Base-by-base conservation (phyloP, 2,113 vertebrate species). In the Sisor rabdophorus region DNA sequence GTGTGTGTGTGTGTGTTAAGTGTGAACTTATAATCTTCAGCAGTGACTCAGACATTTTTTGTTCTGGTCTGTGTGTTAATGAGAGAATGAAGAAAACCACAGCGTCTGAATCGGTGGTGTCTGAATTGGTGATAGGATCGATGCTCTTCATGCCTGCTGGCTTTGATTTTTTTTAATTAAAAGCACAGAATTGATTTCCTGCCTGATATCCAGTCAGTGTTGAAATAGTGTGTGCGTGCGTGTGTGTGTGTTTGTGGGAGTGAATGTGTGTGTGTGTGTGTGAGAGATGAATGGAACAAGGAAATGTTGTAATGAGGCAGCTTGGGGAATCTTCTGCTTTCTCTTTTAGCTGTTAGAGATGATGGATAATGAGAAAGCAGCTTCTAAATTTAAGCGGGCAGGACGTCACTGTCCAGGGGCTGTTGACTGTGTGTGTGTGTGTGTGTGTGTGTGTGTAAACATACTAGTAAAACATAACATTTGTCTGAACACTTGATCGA, bases 321-420 rank as follows among this genome's bases (percentile, higher is more conserved):
- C 67, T 76, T 26, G 61, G 69, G 55, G 58, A 55, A 59, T 67
- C 48, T 26, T 52, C 50, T 53, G 50, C 53, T 72, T 75, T 20
- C 72, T 76, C 76, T 63, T 71, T 80, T 71, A 77, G 70, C 68
- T 74, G 75, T 54, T 40, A 53, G 67, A 75, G 53, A 26, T 65
- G 72, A 54, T 71, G 65, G 76, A 83, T 80, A 67, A 83, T 75
- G 77, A 75, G 63, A 76, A 61, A 54, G 17, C 4, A 72, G 64
- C 48, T 40, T 50, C 15, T 44, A 40, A 67, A 20, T 40, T n/a
- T 1, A 22, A 48, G n/a, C 40, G 24, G 47, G 22, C 64, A 26
- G 64, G 40, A 26, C 26, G 44, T 48, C 64, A 67, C 22, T 67
- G 64, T 47, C 13, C 2, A n/a, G n/a, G 2, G 40, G 44, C 19